A percentile compares a stretch with the other conserved stretches of the same genome.
phyloP scores from a whole-genome alignment of 2,797 vertebrate genomes.

The Ptychobarbus kaznakovi region DNA sequence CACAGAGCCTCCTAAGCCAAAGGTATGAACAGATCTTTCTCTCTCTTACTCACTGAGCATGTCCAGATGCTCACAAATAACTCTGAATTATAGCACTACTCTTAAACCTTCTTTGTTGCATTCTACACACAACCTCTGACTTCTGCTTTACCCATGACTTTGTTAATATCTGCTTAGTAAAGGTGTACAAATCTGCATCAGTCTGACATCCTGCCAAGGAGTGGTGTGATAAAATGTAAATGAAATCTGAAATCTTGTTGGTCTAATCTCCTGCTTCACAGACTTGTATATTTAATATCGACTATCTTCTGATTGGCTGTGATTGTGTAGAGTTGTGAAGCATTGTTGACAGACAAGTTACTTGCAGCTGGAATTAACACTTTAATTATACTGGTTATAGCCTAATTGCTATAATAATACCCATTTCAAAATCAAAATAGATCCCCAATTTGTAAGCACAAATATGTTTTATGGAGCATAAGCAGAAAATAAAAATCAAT shows the following conservation, averaged over 20 bases:
- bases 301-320: slow-evolving; percentile 3
- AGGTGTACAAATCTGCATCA: not conserved
- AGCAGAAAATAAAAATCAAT: not conserved
- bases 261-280: not conserved
- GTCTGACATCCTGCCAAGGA: slow-evolving; percentile 1
- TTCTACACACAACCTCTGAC: slow-evolving; percentile 1
- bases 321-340: not conserved
- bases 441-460: not conserved
- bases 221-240: not conserved
- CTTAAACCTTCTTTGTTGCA: not conserved
- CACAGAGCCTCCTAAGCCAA: slow-evolving; percentile 64
- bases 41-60: slow-evolving; percentile 23
- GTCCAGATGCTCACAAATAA: slow-evolving; percentile 23
- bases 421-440: slow-evolving; percentile 4
- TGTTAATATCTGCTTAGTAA: not conserved
- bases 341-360: not conserved
- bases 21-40: slow-evolving; percentile 61
- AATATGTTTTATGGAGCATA: not conserved
- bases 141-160: slow-evolving; percentile 21
- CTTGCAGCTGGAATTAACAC: not conserved
- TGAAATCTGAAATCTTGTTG: not conserved
- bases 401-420: not conserved
- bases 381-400: not conserved
- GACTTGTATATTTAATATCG: not conserved
- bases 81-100: not conserved